Percentiles rank a stretch among this genome's conserved stretches.
These are phyloP conservation scores for Chlorops oryzae DNA, from an alignment of 1,140 invertebrate species.

Conservation along the genomic window DNA sequence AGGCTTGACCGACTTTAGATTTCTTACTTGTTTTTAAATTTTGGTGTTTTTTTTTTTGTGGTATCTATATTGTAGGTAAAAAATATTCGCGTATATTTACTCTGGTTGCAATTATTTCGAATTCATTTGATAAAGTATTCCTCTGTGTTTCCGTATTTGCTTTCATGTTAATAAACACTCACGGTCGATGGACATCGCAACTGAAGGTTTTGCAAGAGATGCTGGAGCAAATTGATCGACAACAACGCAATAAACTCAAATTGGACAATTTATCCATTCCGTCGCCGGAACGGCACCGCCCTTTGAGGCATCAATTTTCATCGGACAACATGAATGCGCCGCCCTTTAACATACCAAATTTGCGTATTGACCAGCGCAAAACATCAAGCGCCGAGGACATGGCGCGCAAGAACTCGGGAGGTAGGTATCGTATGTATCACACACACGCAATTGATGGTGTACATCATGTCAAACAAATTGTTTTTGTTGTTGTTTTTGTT, in stretches of 20 bases:
- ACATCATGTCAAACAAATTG: not conserved
- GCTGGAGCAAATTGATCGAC: conserved; percentile 85
- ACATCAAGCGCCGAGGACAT: conserved; percentile 83
- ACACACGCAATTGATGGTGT: not conserved
- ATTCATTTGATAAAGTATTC: not conserved
- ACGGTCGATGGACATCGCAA: not conserved
- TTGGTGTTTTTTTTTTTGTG: no score
- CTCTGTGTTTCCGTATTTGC: not conserved
- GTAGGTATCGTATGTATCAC: conserved; percentile 46
- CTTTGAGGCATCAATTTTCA: conserved; percentile 73
- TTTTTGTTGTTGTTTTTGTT: conserved; percentile 6
- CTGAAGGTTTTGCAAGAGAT: conserved; percentile 84
- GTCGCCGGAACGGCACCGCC: conserved; percentile 68
- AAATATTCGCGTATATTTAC: not conserved
- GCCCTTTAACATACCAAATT: conserved; percentile 78
- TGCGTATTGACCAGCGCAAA: conserved; percentile 76
- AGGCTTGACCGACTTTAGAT: no score
- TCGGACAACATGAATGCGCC: conserved; percentile 80
- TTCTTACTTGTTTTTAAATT: no score
- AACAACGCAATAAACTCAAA: conserved; percentile 78
- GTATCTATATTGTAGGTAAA: no score
- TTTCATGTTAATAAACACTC: no score
- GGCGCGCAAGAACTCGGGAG: conserved; percentile 75
- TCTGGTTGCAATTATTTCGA: not conserved
- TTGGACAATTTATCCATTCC: conserved; percentile 69